These are phyloP conservation scores for Aromia moschata DNA, from an alignment of 2,888 invertebrate genomes.

Conservation along the genomic window DNA sequence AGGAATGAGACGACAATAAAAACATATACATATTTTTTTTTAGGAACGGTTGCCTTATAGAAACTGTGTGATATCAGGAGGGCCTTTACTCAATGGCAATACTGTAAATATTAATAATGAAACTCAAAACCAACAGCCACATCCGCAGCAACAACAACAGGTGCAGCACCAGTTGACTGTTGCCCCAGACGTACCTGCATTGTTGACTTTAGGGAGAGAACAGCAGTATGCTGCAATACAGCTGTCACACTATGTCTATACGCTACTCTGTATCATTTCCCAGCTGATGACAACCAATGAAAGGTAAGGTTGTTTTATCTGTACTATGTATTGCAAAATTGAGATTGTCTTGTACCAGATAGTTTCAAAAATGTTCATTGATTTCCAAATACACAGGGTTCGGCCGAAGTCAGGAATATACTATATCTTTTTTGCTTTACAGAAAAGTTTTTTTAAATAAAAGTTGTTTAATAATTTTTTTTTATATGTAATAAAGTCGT, in stretches of 20 bases:
- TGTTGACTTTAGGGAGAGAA: conserved; percentile 67
- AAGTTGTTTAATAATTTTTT: neutral
- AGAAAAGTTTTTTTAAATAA: too few relatives aligned
- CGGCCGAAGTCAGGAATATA: too few relatives aligned
- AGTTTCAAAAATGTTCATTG: too few relatives aligned
- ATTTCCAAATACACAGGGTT: too few relatives aligned
- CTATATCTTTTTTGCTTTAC: too few relatives aligned
- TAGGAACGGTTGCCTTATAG: conserved; percentile 65
- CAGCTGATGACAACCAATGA: conserved; percentile 91
- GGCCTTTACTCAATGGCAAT: conserved; percentile 61
- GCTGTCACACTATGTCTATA: conserved; percentile 87
- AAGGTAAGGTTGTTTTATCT: conserved; percentile 67
- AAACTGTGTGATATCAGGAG: conserved; percentile 64
- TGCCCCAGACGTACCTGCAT: conserved; percentile 61
- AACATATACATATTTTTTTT: too few relatives aligned
- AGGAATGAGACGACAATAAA: too few relatives aligned
- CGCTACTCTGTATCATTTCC: conserved; percentile 85
- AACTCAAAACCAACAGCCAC: conserved; percentile 29
- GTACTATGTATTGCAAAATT: too few relatives aligned
- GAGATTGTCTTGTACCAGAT: too few relatives aligned
- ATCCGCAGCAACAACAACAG: conserved; percentile 33
- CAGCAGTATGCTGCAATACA: conserved; percentile 81
- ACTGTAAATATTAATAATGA: conserved; percentile 42
- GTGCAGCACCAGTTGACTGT: conserved; percentile 40
- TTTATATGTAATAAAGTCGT: neutral